These are phyloP conservation scores for Dryobotodes eremita DNA, from an alignment of 2,888 invertebrate species.

Conservation along the genomic window DNA sequence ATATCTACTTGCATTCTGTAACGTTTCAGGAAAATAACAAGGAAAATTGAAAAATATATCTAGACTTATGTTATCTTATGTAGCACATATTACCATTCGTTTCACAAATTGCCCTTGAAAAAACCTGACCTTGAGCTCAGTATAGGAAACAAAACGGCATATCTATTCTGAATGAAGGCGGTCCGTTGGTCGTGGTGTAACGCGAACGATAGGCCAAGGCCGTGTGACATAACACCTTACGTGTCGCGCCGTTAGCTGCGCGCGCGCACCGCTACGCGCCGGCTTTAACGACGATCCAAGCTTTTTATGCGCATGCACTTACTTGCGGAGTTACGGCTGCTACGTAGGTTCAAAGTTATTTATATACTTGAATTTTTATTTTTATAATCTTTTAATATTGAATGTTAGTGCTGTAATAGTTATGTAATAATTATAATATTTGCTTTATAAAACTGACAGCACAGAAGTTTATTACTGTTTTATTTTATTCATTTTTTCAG, in stretches of 20 bases:
- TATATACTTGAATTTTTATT: constrained; percentile 28
- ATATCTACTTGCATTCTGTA: no score
- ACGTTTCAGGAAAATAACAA: background rate
- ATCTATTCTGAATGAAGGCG: constrained; percentile 70
- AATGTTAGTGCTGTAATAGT: background rate
- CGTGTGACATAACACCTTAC: constrained; percentile 80
- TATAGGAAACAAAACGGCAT: constrained; percentile 71
- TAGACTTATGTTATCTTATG: constrained; percentile 9
- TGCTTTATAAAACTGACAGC: background rate
- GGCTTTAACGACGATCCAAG: constrained; percentile 64
- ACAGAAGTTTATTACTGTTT: background rate
- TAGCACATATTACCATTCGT: constrained; percentile 16
- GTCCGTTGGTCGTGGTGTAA: constrained; percentile 77
- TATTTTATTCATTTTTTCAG: background rate
- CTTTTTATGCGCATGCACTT: constrained; percentile 63
- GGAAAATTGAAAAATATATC: background rate
- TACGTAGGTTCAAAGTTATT: constrained; percentile 34
- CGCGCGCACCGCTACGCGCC: constrained; percentile 64
- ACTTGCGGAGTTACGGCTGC: constrained; percentile 34
- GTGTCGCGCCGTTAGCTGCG: constrained; percentile 70
- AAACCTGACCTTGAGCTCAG: constrained; percentile 62
- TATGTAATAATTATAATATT: background rate
- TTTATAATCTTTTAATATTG: background rate
- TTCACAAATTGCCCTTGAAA: constrained; percentile 52
- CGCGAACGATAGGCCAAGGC: constrained; percentile 88